A percentile compares a stretch with the other conserved stretches of the same genome.
These are phyloP conservation scores for Halcyon smyrnensis DNA, from an alignment of 2,797 vertebrate genomes.

Conservation along the genomic window DNA sequence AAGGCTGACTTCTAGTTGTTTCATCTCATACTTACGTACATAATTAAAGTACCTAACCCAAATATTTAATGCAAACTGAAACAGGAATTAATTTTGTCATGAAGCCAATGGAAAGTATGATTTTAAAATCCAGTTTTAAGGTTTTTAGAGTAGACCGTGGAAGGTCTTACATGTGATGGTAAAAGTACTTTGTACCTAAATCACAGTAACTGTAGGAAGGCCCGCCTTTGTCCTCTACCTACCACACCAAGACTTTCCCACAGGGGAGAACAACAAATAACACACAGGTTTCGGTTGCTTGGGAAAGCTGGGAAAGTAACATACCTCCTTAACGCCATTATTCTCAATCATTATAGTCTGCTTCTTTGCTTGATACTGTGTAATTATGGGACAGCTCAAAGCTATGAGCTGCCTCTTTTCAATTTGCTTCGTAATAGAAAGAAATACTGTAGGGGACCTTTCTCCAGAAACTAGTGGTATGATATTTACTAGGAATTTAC, in stretches of 20 bases:
- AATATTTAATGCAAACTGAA: not conserved
- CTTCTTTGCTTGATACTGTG: not conserved
- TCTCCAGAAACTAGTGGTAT: not conserved
- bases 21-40: not conserved
- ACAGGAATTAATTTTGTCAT: not conserved
- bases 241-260: not conserved
- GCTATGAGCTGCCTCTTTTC: not conserved
- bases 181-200: conserved; percentile 20
- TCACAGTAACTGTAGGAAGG: not conserved
- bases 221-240: not conserved
- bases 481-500: not conserved
- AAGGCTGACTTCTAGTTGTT: not conserved
- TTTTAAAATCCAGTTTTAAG: not conserved
- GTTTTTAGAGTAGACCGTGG: not conserved
- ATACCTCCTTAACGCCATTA: not conserved
- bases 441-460: not conserved
- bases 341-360: not conserved
- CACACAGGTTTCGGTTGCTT: conserved; percentile 1
- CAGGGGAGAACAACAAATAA: not conserved
- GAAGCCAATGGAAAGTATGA: not conserved
- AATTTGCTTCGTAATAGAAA: not conserved
- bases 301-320: not conserved
- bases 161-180: not conserved
- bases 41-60: not conserved
- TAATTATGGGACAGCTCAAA: not conserved